These are phyloP conservation scores for Drosophila mimica DNA, from an alignment of 2,888 invertebrate genomes.

Conservation along the genomic window DNA sequence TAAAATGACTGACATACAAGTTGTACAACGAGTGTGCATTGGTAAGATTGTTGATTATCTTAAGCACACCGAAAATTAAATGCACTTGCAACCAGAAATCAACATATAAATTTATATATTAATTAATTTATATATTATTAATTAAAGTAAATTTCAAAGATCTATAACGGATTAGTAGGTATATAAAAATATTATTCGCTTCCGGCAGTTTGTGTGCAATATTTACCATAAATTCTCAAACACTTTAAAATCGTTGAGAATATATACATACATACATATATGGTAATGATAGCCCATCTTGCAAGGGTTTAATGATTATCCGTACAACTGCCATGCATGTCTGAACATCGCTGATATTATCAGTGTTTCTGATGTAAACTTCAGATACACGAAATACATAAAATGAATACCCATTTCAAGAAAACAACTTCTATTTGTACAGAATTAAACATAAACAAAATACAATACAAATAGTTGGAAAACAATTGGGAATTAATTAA, in stretches of 20 bases:
- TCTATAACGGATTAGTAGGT: not conserved
- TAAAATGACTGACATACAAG: not conserved
- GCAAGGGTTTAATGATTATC: not conserved
- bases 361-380: not conserved
- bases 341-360: not conserved
- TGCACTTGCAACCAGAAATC: not conserved
- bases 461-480: conserved; percentile 16
- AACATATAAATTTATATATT: not conserved
- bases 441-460: conserved; percentile 48
- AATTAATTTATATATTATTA: too few relatives aligned
- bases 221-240: not conserved
- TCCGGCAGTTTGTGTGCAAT: not conserved
- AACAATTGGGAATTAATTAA: conserved; percentile 15
- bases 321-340: not conserved
- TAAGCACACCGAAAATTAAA: not conserved
- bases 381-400: not conserved
- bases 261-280: too few relatives aligned
- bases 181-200: not conserved
- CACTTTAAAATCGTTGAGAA: not conserved
- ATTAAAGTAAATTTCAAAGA: not conserved
- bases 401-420: conserved; percentile 5
- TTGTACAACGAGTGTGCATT: not conserved
- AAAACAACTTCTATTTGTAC: conserved; percentile 40
- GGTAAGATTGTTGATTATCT: not conserved
- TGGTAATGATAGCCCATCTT: not conserved